Base-by-base conservation (phyloP, 2,113 vertebrate genomes). In the Aphyosemion australe region DNA sequence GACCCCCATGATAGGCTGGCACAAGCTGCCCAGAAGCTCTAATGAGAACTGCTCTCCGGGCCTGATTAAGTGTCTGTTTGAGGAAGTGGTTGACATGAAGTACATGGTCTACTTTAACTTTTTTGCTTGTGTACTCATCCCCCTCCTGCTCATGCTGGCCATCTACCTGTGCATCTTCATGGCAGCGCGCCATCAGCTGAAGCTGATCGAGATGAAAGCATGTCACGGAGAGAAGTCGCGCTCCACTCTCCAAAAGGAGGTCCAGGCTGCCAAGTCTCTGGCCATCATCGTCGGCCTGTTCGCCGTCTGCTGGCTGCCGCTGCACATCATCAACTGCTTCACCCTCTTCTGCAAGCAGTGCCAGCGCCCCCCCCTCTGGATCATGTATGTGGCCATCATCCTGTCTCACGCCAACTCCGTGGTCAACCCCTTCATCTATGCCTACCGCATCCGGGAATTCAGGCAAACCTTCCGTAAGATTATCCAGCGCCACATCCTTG, bases 41-140 rank as follows among this genome's bases (percentile, higher is more conserved):
- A 53, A 49, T 49, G 64, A 19, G 39, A 71, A 76, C 41, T 93
- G 91, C 65, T 65, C 73, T 0, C 54, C 81, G 0, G 93, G 92
- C 43, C 93, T 91, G 88, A 90, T 97, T 84, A 52, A 69, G 14
- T 99, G 97, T 72, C 87, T 96, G 49, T 99, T 98, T 31, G 95
- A 95, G 81, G 32, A 83, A 0, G 96, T 99, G 85, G 96, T 99
- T 41, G 87, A 90, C 77, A 98, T 99, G 97, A 90, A 94, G 71
- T 99, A 99, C 69, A 99, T 99, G 97, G 96, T 99, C 47, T 98
- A 96, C 87, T 99, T 96, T 83, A 99, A 98, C 88, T 99, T 99
- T 83, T 94, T 99, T 0, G 96, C 92, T 3, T 99, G 95, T 0
- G 97, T 99, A 0, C 88, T 98, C 45, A 68, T 95, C 39, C 97